Base-by-base conservation (phyloP, 2,113 vertebrate species). In the Nicator chloris region DNA sequence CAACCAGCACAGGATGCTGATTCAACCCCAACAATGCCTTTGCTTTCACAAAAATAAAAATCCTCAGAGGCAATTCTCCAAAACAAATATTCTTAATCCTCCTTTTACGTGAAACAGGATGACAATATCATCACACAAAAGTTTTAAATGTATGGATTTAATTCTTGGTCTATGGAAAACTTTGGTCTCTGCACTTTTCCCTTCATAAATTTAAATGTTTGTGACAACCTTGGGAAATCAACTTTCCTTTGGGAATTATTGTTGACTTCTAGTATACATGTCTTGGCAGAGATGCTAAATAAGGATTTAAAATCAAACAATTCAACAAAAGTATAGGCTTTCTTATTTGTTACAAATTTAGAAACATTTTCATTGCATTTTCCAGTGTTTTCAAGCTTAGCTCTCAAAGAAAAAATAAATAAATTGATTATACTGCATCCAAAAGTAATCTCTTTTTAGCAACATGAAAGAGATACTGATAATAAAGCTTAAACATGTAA, bases 91-190 rank as follows among this genome's bases (percentile, higher is more conserved):
- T 78, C 60, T 85, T 95, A 92, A 61, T 82, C 33, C 66, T 82
- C 50, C 31, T 57, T 31, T 59, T 92, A 88, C 0, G 0, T 57
- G 84, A 72, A 94, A 76, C 11, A 73, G 47, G 65, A 86, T 80
- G 71, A 59, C 54, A 92, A 81, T 86, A 61, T 16, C 51, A 80
- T 65, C 42, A 66, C 27, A 66, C 11, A 80, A 69, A 86, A 54
- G 22, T 81, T 56, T 83, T 30, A 91, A 91, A 93, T 51, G 13
- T 71, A 91, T 80, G n/a, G 66, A 95, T 92, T 91, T 88, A 54
- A 66, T 87, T 79, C 26, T 72, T 27, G 39, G 17, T 86, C 15
- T 66, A 24, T 37, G 30, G 40, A 93, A 93, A 89, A 84, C 16
- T 79, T 82, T 66, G 35, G 45, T 95, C 63, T 91, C 80, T 77